Base-by-base conservation (phyloP, 2,888 invertebrate genomes). In the Limnephilus rhombicus region DNA sequence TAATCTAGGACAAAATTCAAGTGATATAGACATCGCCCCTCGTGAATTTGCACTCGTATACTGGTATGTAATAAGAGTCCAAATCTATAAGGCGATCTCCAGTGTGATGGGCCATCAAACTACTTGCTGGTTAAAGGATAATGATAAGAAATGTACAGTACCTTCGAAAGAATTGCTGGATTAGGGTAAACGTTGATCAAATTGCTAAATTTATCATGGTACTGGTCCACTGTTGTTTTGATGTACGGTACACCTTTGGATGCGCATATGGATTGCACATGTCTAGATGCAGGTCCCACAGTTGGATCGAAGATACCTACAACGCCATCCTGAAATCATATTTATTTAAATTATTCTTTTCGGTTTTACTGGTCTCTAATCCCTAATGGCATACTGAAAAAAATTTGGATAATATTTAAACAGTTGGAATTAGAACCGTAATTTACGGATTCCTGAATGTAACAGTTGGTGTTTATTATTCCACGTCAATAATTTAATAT, bases 241-340 rank as follows among this genome's bases (percentile, higher is more conserved):
- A 99, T 96, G 94, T 98, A 98, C 0, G 99, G 99, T 93, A 99
- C 97, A 95, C 98, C 98, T 94, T 98, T 96, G 91, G 97, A 97
- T 95, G 98, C 98, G 94, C 98, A 98, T 94, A 98, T 97, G 86
- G 98, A 98, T 95, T 98, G 98, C 41, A 98, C 97, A 94, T 98
- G 98, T 91, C 97, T 97, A 34, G 98, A 96, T 0, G 97, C 96
- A 92, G 96, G 95, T 93, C 96, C 96, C 90, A 97, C 96, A 93
- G 97, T 97, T 0, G 99, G 99, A 0, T 99, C 99, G 94, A 99
- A 98, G 86, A 99, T 97, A 81, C 98, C 99, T 7, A 98, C 97
- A 9, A 98, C 96, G 92, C 98, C 98, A 93, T 96, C 96, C 97
- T 97, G 94, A 91, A 95, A 68, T 34, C 2, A 86, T 24, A 24